Evolutionary conservation across 2,113 vertebrate species (phyloP), one percentile per base, ranked within the genome.

Genomic region (Cairina moschata): DNA sequence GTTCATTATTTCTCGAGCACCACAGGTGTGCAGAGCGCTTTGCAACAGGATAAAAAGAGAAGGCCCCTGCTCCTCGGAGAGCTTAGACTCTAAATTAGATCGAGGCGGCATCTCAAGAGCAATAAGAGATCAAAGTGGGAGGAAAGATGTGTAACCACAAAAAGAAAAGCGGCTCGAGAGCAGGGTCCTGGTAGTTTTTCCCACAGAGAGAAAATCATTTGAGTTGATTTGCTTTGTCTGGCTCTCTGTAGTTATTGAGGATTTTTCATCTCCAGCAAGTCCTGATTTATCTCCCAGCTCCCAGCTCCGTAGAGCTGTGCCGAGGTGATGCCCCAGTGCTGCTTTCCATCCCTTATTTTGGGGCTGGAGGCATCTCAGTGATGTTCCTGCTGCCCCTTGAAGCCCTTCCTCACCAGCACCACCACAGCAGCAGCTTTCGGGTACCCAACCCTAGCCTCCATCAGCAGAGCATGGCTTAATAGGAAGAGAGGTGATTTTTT

Each of bases 331-430:
- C 23, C 40, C 66, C 13, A 0, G 18, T 20, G 23, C 26, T 48
- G 4, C 34, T 60, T 22, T 7, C 8, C 34, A 63, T 23, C 13
- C 36, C 18, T 48, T 40, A 29, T 3, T 3, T 8, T 17, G 14
- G 17, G 40, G 32, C 29, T 16, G 4, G 23, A 56, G 11, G 13
- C 75, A 71, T 58, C 76, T 60, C 8, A 3, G 36, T 1, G 2
- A 38, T 0, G 0, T 69, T 88, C 8, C 21, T 66, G 13, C 32
- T 3, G 0, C 32, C 44, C 63, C 52, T 4, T 46, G 11, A 76
- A 86, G 34, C 38, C 46, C 11, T 28, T 22, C 48, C 23, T 55
- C 60, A 29, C 29, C 44, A 68, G 26, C 46, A n/a, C 25, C 46
- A 21, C 77, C 38, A 14, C 1, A 1, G 36, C 11, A 2, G 9